Percentiles rank a stretch among this genome's conserved stretches.
phyloP scores from a whole-genome alignment of 1,140 invertebrate species.

The Ctenoplectra terminalis region DNA sequence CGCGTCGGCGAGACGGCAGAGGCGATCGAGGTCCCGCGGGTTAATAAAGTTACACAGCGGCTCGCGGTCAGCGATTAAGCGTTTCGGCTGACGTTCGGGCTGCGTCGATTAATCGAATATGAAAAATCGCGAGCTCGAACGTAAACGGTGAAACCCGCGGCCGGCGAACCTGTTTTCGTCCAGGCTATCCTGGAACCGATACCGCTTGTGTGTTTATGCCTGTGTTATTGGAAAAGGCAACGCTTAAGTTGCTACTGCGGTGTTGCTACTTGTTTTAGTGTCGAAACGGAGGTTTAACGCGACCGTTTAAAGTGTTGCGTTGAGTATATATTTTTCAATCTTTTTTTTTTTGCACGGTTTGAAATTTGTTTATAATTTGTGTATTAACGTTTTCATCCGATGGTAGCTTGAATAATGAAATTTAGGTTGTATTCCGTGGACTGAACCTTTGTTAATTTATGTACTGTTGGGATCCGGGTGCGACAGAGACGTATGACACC shows the following conservation, averaged over 20 bases:
- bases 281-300: too few relatives aligned
- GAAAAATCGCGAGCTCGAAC: slow-evolving; percentile 35
- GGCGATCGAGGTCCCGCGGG: slow-evolving; percentile 60
- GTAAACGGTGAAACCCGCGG: slow-evolving; percentile 11
- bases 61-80: slow-evolving; percentile 55
- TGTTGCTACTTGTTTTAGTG: slow-evolving; percentile 60
- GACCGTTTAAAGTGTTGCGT: too few relatives aligned
- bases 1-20: slow-evolving; percentile 49
- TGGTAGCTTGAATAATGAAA: too few relatives aligned
- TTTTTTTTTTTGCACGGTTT: too few relatives aligned
- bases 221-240: background rate
- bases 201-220: background rate
- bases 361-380: too few relatives aligned
- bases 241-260: background rate
- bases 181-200: background rate
- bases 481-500: too few relatives aligned
- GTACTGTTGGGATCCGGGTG: too few relatives aligned
- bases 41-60: slow-evolving; percentile 73
- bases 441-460: too few relatives aligned
- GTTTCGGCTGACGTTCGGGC: slow-evolving; percentile 54
- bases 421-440: too few relatives aligned
- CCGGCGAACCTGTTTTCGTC: slow-evolving; percentile 17
- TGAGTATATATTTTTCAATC: too few relatives aligned
- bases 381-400: too few relatives aligned
- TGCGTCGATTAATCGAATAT: slow-evolving; percentile 56